A percentile compares a stretch with the other conserved stretches of the same genome.
These are phyloP conservation scores for Ctenoplectra terminalis DNA, from an alignment of 1,140 invertebrate genomes.

Conservation along the genomic window DNA sequence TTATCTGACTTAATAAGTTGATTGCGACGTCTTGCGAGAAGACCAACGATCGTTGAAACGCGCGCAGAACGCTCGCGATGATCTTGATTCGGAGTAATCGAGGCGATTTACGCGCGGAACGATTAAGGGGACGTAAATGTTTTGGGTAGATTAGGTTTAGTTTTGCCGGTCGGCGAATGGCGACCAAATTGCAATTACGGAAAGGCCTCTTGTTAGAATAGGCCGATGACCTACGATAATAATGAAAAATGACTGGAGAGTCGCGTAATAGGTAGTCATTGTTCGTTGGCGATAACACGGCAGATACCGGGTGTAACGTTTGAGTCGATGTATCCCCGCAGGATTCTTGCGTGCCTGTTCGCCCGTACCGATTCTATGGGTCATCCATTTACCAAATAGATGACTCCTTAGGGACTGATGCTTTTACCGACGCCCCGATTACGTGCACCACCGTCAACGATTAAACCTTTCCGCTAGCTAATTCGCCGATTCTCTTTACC, in stretches of 20 bases:
- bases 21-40: conserved; percentile 45
- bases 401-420: conserved; percentile 61
- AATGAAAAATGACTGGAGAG: conserved; percentile 45
- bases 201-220: background rate
- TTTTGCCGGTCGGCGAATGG: background rate
- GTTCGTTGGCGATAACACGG: conserved; percentile 41
- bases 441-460: conserved; percentile 27
- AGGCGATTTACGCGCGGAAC: conserved; percentile 40
- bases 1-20: conserved; percentile 52
- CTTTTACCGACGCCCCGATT: conserved; percentile 43
- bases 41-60: conserved; percentile 39
- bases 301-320: conserved; percentile 55
- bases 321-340: conserved; percentile 58
- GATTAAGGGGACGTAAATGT: conserved; percentile 46
- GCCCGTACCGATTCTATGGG: conserved; percentile 22
- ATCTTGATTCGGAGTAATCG: conserved; percentile 40
- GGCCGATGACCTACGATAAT: conserved; percentile 50
- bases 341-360: conserved; percentile 62
- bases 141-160: conserved; percentile 32
- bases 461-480: conserved; percentile 35
- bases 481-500: conserved; percentile 47
- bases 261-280: conserved; percentile 53
- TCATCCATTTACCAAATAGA: conserved; percentile 60
- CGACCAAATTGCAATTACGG: conserved; percentile 42
- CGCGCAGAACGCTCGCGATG: conserved; percentile 4